phyloP scores from a whole-genome alignment of 2,888 invertebrate species.

The Trichopoda pennipes region DNA sequence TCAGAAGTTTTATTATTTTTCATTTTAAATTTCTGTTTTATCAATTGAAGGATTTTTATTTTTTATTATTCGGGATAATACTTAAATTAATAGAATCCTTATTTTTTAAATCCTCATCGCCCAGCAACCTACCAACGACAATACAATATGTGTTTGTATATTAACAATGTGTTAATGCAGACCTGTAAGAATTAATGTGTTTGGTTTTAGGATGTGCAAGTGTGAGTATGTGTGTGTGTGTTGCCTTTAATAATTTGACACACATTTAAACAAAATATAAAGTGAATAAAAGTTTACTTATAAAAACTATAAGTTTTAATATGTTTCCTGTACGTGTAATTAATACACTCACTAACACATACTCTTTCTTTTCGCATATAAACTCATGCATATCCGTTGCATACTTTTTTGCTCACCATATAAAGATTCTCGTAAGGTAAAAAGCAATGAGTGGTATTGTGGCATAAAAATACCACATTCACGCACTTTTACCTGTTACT shows the following conservation, averaged over 20 bases:
- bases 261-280: conserved; percentile 18
- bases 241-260: conserved; percentile 44
- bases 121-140: no score
- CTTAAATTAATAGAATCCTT: conserved; percentile 35
- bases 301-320: conserved; percentile 52
- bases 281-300: conserved; percentile 6
- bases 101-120: not conserved
- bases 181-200: not conserved
- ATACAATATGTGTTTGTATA: not conserved
- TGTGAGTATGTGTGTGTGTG: not conserved
- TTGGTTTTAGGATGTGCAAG: no score
- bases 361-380: not conserved
- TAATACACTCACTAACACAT: conserved; percentile 3
- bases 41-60: not conserved
- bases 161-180: not conserved
- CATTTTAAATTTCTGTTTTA: not conserved
- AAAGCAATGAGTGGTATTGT: conserved; percentile 49
- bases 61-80: not conserved
- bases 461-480: conserved; percentile 56
- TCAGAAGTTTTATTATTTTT: not conserved
- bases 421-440: conserved; percentile 49
- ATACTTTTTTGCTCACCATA: conserved; percentile 1
- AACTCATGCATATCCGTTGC: conserved; percentile 9
- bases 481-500: conserved; percentile 48
- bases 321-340: conserved; percentile 12